Conservation (phyloP, 2,888 invertebrate species). For the Pasiphila rectangulata region DNA sequence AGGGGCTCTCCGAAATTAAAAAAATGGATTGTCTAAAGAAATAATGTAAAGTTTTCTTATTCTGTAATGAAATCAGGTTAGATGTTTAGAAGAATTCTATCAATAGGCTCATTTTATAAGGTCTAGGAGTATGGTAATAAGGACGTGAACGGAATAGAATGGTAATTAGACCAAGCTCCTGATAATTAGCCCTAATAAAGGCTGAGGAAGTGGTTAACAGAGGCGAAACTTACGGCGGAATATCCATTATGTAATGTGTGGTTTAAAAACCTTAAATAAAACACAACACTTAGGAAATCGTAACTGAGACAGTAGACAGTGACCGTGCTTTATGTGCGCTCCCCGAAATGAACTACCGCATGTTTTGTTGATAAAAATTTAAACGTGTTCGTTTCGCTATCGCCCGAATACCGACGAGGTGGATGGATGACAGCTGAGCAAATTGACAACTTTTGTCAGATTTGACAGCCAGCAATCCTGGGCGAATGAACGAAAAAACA, state of each 20-base stretch:
- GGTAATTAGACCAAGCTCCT: not conserved
- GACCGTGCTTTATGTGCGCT: conserved; percentile 27
- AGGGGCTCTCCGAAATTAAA: too few species aligned
- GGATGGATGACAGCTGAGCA: too few species aligned
- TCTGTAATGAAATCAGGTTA: too few species aligned
- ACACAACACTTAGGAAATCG: conserved; percentile 8
- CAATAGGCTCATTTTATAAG: too few species aligned
- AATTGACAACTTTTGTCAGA: too few species aligned
- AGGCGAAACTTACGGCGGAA: conserved; percentile 53
- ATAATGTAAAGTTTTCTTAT: too few species aligned
- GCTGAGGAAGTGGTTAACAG: conserved; percentile 42
- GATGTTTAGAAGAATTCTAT: too few species aligned
- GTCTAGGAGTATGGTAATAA: not conserved
- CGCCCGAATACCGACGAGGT: not conserved
- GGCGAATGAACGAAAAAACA: too few species aligned
- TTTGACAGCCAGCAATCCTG: too few species aligned
- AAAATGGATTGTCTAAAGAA: too few species aligned
- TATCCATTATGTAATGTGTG: conserved; percentile 68
- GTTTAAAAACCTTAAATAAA: conserved; percentile 22
- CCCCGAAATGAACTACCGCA: conserved; percentile 50
- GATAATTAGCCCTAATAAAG: conserved; percentile 44
- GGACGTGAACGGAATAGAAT: not conserved
- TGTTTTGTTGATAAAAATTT: conserved; percentile 47
- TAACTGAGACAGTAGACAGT: conserved; percentile 8
- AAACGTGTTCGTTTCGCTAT: conserved; percentile 36